phyloP scores from a whole-genome alignment of 2,888 invertebrate genomes.

The Amphipyra berbera region DNA sequence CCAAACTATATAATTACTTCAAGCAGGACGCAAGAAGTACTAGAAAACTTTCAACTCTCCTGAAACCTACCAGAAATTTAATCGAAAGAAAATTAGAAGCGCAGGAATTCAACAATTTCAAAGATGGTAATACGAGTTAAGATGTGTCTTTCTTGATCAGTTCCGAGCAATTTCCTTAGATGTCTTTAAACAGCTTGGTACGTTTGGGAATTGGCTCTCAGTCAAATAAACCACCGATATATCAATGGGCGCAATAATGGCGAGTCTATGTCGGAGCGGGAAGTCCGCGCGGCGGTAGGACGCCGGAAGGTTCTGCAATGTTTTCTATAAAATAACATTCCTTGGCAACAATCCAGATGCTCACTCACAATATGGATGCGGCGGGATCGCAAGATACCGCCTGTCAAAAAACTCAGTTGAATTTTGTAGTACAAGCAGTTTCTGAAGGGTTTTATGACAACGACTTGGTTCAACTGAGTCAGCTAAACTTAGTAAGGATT shows the following conservation, averaged over 20 bases:
- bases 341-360: slow-evolving; percentile 73
- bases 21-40: slow-evolving; percentile 2
- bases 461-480: slow-evolving; percentile 48
- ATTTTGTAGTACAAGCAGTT: slow-evolving; percentile 54
- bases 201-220: slow-evolving; percentile 51
- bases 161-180: slow-evolving; percentile 29
- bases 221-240: slow-evolving; percentile 52
- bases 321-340: slow-evolving; percentile 60
- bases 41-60: background rate
- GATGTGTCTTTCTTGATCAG: slow-evolving; percentile 4
- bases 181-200: slow-evolving; percentile 24
- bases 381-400: slow-evolving; percentile 56
- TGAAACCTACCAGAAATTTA: slow-evolving; percentile 1
- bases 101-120: background rate
- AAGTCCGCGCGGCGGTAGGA: slow-evolving; percentile 62
- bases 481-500: slow-evolving; percentile 41
- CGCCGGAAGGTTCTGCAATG: slow-evolving; percentile 67
- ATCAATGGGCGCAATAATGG: slow-evolving; percentile 41
- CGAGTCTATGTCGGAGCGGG: slow-evolving; percentile 39
- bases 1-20: slow-evolving; percentile 20
- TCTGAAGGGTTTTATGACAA: slow-evolving; percentile 56
- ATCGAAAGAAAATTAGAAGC: background rate
- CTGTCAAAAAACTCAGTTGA: slow-evolving; percentile 51
- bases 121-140: background rate
- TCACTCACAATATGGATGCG: slow-evolving; percentile 52